Evolutionary conservation across 1,140 invertebrate genomes (phyloP).

Genomic region (Anastatus disparis): DNA sequence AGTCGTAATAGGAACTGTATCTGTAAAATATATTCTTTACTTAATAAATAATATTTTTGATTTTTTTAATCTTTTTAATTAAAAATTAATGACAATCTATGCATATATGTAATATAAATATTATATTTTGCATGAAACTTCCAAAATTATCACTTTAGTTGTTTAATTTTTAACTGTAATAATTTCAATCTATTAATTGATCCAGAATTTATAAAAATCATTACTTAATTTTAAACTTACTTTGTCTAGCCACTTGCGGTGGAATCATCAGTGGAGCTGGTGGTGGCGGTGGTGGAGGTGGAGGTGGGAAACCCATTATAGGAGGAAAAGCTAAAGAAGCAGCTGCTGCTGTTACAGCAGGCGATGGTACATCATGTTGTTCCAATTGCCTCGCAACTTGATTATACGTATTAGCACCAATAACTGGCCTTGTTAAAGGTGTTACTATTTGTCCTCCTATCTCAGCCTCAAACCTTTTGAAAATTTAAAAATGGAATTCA

Average conservation of each 20-base stretch:
- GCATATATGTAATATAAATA: too few species aligned
- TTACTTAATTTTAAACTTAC: conserved; percentile 45
- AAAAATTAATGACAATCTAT: too few species aligned
- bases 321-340: conserved; percentile 56
- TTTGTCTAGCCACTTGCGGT: conserved; percentile 69
- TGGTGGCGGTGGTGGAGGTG: conserved; percentile 71
- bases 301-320: conserved; percentile 61
- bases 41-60: conserved; percentile 5
- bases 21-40: conserved; percentile 44
- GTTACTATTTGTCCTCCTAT: conserved; percentile 74
- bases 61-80: too few species aligned
- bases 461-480: conserved; percentile 84
- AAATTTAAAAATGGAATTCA: conserved; percentile 4
- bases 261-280: conserved; percentile 69
- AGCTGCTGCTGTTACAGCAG: conserved; percentile 58
- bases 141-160: too few species aligned
- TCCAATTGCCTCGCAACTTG: conserved; percentile 75
- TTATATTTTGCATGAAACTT: too few species aligned
- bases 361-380: conserved; percentile 65
- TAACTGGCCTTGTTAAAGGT: conserved; percentile 71
- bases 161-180: conserved; percentile 26
- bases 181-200: too few species aligned
- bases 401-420: conserved; percentile 75
- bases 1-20: conserved; percentile 60
- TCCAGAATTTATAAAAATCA: too few species aligned